Evolutionary conservation across 2,888 invertebrate species (phyloP), one percentile per base, ranked within the genome.

Genomic region (Apocheima hispidaria): DNA sequence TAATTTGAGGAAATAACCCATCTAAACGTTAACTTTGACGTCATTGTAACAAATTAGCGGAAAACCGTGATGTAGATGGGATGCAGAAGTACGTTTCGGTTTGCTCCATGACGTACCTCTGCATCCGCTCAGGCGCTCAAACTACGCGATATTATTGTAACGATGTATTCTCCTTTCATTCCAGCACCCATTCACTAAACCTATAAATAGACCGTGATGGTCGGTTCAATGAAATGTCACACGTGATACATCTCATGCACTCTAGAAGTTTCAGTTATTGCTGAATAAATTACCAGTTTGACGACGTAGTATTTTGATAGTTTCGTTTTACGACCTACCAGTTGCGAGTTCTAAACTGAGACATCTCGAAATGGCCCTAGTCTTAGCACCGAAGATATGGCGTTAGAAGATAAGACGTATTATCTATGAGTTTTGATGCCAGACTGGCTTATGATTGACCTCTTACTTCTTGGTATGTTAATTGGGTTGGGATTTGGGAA

Each of bases 221-320:
- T 40, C 48, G 48, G 54, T 60, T 60, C 49, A 60, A 60, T 60
- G 54, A 60, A 60, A 60, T 54, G 53, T 60, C 60, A 60, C 49
- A 54, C 49, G 43, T 36, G 53, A 41, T 54, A 44, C 36, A 38
- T 30, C 21, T 23, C 30, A 55, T 60, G 55, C 51, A 51, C 55
- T 56, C 52, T 20, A 51, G 49, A 43, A 33, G 30, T 40, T 55
- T 40, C 50, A 30, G 44, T 38, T 55, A 51, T 44, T 60, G 28
- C 46, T 48, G 46, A 59, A 52, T 59, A 52, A 46, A 44, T 51
- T 36, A 52, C 36, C n/a, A 36, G 21, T 38, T 52, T 59, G 40
- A 53, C 33, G 52, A 53, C 40, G 30, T 49, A 23, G 33, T 53
- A 38, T 46, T 50, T 52, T 52, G 46, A 52, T 59, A 40, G 52